Evolutionary conservation across 2,888 invertebrate genomes (phyloP), one percentile per base, ranked within the genome.

Genomic region (Gymnosoma rotundatum): DNA sequence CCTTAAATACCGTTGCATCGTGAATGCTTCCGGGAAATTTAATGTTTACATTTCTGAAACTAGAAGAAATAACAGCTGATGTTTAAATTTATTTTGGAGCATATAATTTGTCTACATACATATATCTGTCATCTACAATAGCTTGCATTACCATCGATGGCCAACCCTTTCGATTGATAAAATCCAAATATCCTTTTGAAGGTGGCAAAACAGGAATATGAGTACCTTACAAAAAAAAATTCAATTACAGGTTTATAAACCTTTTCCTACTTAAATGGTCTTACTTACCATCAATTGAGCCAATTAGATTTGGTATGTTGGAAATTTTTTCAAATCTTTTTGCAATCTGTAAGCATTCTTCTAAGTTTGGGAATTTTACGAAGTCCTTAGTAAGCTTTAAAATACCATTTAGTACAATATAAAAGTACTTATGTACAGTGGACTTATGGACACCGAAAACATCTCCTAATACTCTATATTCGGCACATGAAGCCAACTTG

Each of bases 1-100:
- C 69, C 52, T 76, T 82, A 45, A 82, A 80, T 6, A 82, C 78
- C 9, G n/a, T 70, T 66, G 82, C 78, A 60, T 82, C 82, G 32
- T 85, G 85, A 16, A 70, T 50, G 45, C 85, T 82, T 20, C 78
- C 82, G 0, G 78, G 85, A 48, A 67, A 56, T 66, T 81, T 74
- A 18, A 78, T 64, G 21, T 73, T 70, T 14, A 82, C 70, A 66
- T 82, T 78, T 60, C 50, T 78, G 54, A 82, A 85, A 42, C 75
- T 78, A 66, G 66, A 14, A 50, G 8, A 36, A 32, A 60, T 1
- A 42, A 61, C 8, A 38, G 38, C 38, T 9, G 38, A 38, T 38
- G 38, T 10, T 38, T 38, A 25, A 25, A 25, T 6, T 38, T 38
- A 38, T 38, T 38, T 38, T 38, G 7, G 10, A 38, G 38, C 38